Evolutionary conservation across 2,888 invertebrate species (phyloP).

Genomic region (Diadegma fenestrale): DNA sequence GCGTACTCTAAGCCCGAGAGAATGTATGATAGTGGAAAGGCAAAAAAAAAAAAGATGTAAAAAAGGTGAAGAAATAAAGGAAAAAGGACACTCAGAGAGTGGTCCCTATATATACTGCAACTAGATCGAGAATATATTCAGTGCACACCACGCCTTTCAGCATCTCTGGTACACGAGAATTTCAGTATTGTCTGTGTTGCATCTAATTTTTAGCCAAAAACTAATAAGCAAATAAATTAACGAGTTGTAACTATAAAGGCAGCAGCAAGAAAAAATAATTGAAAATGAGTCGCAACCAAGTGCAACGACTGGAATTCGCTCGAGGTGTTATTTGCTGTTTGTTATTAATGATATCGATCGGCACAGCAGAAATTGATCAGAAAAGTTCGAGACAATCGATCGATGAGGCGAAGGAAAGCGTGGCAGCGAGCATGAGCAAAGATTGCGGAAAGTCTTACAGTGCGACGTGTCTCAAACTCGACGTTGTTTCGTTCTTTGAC

Average conservation of each 20-base stretch:
- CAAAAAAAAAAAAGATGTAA: constrained; percentile 47
- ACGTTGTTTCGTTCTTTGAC: constrained; percentile 91
- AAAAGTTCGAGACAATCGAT: constrained; percentile 78
- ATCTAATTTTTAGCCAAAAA: not conserved
- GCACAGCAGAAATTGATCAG: constrained; percentile 78
- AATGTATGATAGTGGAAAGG: constrained; percentile 82
- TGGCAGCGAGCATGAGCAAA: constrained; percentile 79
- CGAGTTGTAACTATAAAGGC: not conserved
- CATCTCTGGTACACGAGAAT: constrained; percentile 53
- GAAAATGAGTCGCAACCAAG: constrained; percentile 48
- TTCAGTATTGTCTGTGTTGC: constrained; percentile 17
- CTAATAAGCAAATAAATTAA: not conserved
- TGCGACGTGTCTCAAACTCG: constrained; percentile 92
- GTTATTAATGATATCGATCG: constrained; percentile 74
- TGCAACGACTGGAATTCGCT: constrained; percentile 45
- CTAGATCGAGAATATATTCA: constrained; percentile 79
- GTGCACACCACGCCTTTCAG: constrained; percentile 79
- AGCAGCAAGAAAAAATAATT: not conserved
- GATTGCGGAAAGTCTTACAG: constrained; percentile 88
- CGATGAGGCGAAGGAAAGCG: constrained; percentile 73
- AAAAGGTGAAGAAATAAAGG: constrained; percentile 80
- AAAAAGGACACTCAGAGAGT: constrained; percentile 79
- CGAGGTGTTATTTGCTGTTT: constrained; percentile 53
- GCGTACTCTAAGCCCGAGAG: constrained; percentile 76
- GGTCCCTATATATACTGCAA: constrained; percentile 84